Evolutionary conservation across 2,113 vertebrate genomes (phyloP).

Genomic region (Oncorhynchus nerka): DNA sequence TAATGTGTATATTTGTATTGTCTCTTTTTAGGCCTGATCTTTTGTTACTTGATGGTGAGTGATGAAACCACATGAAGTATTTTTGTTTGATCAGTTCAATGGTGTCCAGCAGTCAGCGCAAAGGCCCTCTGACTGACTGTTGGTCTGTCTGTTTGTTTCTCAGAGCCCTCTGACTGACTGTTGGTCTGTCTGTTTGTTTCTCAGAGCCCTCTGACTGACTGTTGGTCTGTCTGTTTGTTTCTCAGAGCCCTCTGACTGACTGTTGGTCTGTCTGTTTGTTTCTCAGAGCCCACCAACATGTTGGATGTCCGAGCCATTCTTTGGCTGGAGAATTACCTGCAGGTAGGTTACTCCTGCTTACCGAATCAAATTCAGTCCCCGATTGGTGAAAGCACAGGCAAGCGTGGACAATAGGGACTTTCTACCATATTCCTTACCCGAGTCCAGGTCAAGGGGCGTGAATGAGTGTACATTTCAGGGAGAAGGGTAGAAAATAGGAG

Average conservation of each 20-base stretch:
- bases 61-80: neutral
- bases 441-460: too few species aligned
- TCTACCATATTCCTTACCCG: too few species aligned
- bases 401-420: too few species aligned
- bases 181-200: slow-evolving; percentile 17
- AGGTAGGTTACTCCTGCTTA: slow-evolving; percentile 70
- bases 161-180: neutral
- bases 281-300: slow-evolving; percentile 96
- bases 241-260: slow-evolving; percentile 59
- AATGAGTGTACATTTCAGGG: too few species aligned
- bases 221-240: slow-evolving; percentile 24
- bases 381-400: too few species aligned
- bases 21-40: slow-evolving; percentile 85
- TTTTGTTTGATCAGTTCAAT: neutral
- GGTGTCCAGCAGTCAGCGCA: neutral
- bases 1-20: slow-evolving; percentile 3
- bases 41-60: slow-evolving; percentile 94
- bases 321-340: slow-evolving; percentile 95
- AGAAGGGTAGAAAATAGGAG: too few species aligned
- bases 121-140: neutral
- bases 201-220: too few species aligned
- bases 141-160: too few species aligned
- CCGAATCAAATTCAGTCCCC: too few species aligned
- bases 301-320: slow-evolving; percentile 94
- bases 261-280: slow-evolving; percentile 35